Percentiles rank a stretch among this genome's conserved stretches.
Conservation (phyloP, 2,113 vertebrate genomes). For the Amblyopsis rosae region DNA sequence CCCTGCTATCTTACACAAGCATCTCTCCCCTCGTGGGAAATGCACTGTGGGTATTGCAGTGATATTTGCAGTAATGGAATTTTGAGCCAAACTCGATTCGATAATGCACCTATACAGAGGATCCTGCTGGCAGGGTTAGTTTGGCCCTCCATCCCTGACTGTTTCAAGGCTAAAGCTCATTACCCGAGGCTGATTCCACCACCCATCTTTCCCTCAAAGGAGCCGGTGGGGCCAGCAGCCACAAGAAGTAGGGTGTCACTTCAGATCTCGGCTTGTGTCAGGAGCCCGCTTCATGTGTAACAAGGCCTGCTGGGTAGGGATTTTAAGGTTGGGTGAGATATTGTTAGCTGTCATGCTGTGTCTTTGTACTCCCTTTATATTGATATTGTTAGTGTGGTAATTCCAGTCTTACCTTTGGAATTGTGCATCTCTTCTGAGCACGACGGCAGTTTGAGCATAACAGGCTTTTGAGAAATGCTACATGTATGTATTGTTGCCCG, state of each 20-base stretch:
- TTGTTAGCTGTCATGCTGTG: not conserved
- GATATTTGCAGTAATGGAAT: constrained; percentile 57
- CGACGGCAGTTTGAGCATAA: too few relatives aligned
- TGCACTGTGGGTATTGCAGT: constrained; percentile 39
- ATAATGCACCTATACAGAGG: constrained; percentile 37
- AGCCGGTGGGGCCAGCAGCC: constrained; percentile 25
- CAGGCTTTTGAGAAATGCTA: constrained; percentile 13
- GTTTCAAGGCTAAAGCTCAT: constrained; percentile 44
- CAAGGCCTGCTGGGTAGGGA: not conserved
- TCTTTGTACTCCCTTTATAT: too few relatives aligned
- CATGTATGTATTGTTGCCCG: constrained; percentile 14
- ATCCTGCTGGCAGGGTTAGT: constrained; percentile 10
- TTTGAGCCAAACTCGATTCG: constrained; percentile 64
- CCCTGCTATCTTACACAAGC: constrained; percentile 2
- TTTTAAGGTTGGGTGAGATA: not conserved
- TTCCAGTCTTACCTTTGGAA: not conserved
- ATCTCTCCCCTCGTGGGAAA: constrained; percentile 36
- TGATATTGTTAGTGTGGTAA: not conserved
- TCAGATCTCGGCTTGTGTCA: constrained; percentile 25
- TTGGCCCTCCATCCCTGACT: not conserved
- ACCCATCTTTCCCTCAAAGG: constrained; percentile 13
- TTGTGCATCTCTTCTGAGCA: too few relatives aligned
- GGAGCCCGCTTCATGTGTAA: constrained; percentile 27
- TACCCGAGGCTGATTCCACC: constrained; percentile 39
- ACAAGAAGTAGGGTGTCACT: constrained; percentile 49